These are phyloP conservation scores for Agriopis leucophaearia DNA, from an alignment of 2,888 invertebrate species.

Conservation along the genomic window DNA sequence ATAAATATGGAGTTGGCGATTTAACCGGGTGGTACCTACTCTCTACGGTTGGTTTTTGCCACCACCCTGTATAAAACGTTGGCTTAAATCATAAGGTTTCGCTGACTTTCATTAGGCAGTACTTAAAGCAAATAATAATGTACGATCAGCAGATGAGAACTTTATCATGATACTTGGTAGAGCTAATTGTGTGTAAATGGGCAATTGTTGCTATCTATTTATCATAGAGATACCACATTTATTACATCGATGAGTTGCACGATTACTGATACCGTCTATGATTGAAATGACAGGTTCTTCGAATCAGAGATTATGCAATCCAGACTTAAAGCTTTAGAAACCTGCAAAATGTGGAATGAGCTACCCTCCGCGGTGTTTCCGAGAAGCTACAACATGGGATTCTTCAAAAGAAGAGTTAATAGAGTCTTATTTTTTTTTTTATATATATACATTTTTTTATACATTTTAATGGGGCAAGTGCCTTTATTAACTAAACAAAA, in stretches of 20 bases:
- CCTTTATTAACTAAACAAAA: no score
- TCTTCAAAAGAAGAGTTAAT: no score
- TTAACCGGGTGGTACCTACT: conserved; percentile 64
- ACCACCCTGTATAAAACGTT: conserved; percentile 51
- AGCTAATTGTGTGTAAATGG: conserved; percentile 36
- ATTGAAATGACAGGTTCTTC: background rate
- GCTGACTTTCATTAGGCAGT: conserved; percentile 39
- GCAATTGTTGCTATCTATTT: background rate
- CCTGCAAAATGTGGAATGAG: no score
- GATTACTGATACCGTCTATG: background rate
- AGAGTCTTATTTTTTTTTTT: no score
- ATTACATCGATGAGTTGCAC: background rate
- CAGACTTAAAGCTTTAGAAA: background rate
- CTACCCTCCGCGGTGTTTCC: no score
- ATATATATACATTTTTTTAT: no score
- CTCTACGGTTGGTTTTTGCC: conserved; percentile 69
- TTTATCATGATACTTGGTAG: conserved; percentile 9
- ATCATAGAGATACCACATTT: background rate
- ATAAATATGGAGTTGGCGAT: conserved; percentile 82
- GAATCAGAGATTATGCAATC: background rate
- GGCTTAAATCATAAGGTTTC: conserved; percentile 57
- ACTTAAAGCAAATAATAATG: conserved; percentile 28
- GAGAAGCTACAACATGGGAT: no score
- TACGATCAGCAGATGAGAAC: conserved; percentile 23
- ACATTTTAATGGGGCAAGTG: no score